Evolutionary conservation across 2,113 vertebrate species (phyloP).

Genomic region (Oreotrochilus melanogaster): DNA sequence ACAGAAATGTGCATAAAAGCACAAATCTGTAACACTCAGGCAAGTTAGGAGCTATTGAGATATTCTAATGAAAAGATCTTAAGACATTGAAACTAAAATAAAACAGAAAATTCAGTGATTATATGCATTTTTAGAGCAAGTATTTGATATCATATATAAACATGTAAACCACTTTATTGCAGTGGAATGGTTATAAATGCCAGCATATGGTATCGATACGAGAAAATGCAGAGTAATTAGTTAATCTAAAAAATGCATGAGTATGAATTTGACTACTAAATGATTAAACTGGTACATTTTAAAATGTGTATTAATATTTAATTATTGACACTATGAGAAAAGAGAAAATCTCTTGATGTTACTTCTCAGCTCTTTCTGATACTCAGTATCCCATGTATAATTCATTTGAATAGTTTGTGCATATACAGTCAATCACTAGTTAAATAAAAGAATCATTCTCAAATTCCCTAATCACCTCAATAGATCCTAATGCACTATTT

Average conservation of each 20-base stretch:
- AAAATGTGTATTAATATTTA: constrained; percentile 64
- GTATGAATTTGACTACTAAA: constrained; percentile 73
- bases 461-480: constrained; percentile 76
- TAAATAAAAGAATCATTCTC: constrained; percentile 72
- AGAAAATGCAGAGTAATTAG: constrained; percentile 67
- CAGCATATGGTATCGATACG: constrained; percentile 36
- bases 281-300: constrained; percentile 68
- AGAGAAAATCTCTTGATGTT: constrained; percentile 59
- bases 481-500: constrained; percentile 74
- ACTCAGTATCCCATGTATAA: constrained; percentile 63
- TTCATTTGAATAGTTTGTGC: constrained; percentile 66
- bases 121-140: background rate
- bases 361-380: constrained; percentile 56
- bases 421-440: constrained; percentile 60
- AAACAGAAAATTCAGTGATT: background rate
- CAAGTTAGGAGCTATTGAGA: background rate
- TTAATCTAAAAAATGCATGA: constrained; percentile 75
- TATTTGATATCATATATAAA: background rate
- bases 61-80: background rate
- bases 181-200: constrained; percentile 26
- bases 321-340: constrained; percentile 65
- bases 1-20: background rate
- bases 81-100: background rate
- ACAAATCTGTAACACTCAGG: background rate
- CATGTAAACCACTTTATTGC: constrained; percentile 23